Base-by-base conservation (phyloP, 2,888 invertebrate species). In the Phengaris alcon region DNA sequence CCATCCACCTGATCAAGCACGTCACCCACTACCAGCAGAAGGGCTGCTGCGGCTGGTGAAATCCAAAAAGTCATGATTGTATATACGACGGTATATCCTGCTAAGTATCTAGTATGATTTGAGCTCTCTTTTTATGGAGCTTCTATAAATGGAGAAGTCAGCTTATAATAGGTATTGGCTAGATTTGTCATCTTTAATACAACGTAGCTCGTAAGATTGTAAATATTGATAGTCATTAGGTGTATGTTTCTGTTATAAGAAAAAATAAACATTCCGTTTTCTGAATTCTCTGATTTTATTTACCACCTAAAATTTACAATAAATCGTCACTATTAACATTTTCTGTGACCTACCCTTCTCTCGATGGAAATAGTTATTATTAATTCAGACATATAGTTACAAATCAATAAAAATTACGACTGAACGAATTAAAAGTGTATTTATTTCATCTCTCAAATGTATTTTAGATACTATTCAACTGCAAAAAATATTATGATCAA, bases 1-100 rank as follows among this genome's bases (percentile, higher is more conserved):
- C 92, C 0, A 84, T 93, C 76, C 93, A 93, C 81, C 90, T 93
- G 83, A 91, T 93, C 84, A 93, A 93, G 79, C 93, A 93, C 84
- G 87, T 93, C 73, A 93, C 92, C 78, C 93, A 93, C 82, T 92
- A 93, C 87, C 87, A 92, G 81, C 91, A 92, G 86, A 92, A 93
- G 86, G 88, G 86, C 84, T 89, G 90, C 83, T 90, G 92, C 52
- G 72, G 72, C 82, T 92, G 93, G 90, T 93, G 82, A 90, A 81
- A 78, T 78, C 80, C 76, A 82, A 72, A 70, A 35, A 86, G 82
- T 85, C 87, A 85, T 90, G 87, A 87, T 88, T 84, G 87, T 64
- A 64, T 64, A 64, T 64, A 64, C 64, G 64, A 64, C 22, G 22
- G 59, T 12, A 44, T 44, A 64, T 59, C 22, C 59, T 35, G 64